Base-by-base conservation (phyloP, 2,113 vertebrate genomes). In the Scortum barcoo region DNA sequence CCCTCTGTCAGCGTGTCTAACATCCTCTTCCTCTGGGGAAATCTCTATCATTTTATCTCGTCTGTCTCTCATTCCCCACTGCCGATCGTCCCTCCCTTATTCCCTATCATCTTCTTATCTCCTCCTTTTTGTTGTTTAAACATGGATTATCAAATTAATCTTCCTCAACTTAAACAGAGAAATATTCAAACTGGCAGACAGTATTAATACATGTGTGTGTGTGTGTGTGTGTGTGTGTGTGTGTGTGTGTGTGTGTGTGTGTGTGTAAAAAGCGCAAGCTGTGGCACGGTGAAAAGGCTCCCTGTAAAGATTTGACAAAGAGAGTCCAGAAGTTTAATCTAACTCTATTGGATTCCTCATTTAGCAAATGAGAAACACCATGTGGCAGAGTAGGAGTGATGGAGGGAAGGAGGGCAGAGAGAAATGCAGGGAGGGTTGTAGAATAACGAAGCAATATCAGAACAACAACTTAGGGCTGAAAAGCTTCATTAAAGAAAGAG, bases 261-360 rank as follows among this genome's bases (percentile, higher is more conserved):
- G 48, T 30, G 54, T 28, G 28, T n/a, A n/a, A n/a, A n/a, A n/a
- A n/a, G 50, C 65, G 33, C 20, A 67, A 60, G 65, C 70, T 63
- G 69, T 50, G 72, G 65, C 60, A 78, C n/a, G n/a, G 78, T 69
- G 77, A 71, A 89, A 84, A 74, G 84, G 73, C 83, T 78, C 56
- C 78, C 75, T 71, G 77, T 75, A 79, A 89, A 68, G 70, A 83
- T 40, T 83, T 51, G 26, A 74, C 72, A 87, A 85, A 79, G 66
- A 78, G 51, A 81, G 76, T 79, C 76, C 78, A 75, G 76, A 91
- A 72, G 84, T 92, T 91, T 84, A 89, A 91, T 92, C 86, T 76
- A 84, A 89, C 87, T 84, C 82, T 72, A 88, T 81, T 89, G 85
- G 87, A 89, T 89, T 86, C 78, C 80, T 91, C 80, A 79, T 93